phyloP scores from a whole-genome alignment of 2,113 vertebrate genomes.

The Felis catus region DNA sequence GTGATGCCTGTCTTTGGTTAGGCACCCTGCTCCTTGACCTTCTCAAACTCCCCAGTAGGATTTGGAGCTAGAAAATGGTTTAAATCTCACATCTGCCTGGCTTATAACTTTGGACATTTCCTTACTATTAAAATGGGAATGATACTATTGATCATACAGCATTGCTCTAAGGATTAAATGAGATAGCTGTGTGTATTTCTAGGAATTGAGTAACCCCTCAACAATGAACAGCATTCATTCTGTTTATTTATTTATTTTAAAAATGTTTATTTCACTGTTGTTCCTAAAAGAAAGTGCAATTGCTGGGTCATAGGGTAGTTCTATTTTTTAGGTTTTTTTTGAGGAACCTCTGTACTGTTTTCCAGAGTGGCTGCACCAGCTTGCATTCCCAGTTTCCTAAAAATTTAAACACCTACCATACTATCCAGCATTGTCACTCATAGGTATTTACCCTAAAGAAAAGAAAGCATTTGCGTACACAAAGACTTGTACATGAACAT shows the following conservation, averaged over 20 bases:
- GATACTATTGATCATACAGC: background rate
- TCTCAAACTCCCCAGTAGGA: background rate
- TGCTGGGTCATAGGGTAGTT: too few species aligned
- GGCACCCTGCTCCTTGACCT: background rate
- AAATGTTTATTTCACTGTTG: background rate
- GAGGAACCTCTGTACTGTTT: too few species aligned
- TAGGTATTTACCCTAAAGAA: background rate
- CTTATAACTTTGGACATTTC: background rate
- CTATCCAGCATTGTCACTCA: background rate
- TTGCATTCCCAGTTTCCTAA: background rate
- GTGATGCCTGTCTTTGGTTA: background rate
- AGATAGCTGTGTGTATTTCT: background rate
- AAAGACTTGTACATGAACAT: background rate
- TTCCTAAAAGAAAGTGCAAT: background rate
- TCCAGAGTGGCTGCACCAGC: too few species aligned
- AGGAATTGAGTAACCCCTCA: constrained; percentile 1
- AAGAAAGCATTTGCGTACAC: background rate
- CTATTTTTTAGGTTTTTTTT: too few species aligned
- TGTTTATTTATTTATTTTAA: background rate
- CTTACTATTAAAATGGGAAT: background rate
- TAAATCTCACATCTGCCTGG: background rate
- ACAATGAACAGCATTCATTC: background rate
- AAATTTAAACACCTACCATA: background rate
- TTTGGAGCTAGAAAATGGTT: background rate
- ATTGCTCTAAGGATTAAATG: background rate